Conservation (phyloP, 2,797 vertebrate species). For the Somateria mollissima region DNA sequence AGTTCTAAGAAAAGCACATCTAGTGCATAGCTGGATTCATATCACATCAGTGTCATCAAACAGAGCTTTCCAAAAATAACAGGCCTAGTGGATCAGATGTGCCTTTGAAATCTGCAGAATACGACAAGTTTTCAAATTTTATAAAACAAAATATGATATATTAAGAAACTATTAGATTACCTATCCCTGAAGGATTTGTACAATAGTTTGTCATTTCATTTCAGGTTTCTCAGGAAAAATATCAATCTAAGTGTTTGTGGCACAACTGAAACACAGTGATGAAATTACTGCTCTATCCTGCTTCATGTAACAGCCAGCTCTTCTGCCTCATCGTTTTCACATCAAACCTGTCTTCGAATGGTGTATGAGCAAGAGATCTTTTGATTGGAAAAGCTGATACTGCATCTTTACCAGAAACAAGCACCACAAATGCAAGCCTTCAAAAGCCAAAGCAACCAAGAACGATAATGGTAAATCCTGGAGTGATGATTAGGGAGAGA, state of each 20-base stretch:
- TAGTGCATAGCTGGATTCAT: not conserved
- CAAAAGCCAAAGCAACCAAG: constrained; percentile 68
- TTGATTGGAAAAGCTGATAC: constrained; percentile 78
- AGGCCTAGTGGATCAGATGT: constrained; percentile 39
- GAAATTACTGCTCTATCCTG: not conserved
- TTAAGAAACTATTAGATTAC: constrained; percentile 52
- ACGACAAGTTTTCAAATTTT: constrained; percentile 45
- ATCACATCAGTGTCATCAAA: not conserved
- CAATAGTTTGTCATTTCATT: constrained; percentile 48
- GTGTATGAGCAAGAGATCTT: constrained; percentile 58
- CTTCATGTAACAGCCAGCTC: not conserved
- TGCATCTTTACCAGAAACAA: constrained; percentile 79
- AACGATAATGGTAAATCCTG: constrained; percentile 71
- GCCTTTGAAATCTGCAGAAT: constrained; percentile 54
- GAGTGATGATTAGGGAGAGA: constrained; percentile 70
- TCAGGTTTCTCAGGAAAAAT: constrained; percentile 39
- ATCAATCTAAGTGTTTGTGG: constrained; percentile 49
- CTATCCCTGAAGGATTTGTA: constrained; percentile 49
- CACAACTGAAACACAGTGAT: constrained; percentile 7
- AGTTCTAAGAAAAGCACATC: constrained; percentile 11
- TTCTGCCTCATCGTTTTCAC: constrained; percentile 33
- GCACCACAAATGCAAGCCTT: constrained; percentile 74
- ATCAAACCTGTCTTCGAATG: not conserved
- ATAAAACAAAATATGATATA: constrained; percentile 36
- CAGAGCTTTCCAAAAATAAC: constrained; percentile 53